phyloP scores from a whole-genome alignment of 64 coral and sea anemone species.

The Anthopleura sola region DNA sequence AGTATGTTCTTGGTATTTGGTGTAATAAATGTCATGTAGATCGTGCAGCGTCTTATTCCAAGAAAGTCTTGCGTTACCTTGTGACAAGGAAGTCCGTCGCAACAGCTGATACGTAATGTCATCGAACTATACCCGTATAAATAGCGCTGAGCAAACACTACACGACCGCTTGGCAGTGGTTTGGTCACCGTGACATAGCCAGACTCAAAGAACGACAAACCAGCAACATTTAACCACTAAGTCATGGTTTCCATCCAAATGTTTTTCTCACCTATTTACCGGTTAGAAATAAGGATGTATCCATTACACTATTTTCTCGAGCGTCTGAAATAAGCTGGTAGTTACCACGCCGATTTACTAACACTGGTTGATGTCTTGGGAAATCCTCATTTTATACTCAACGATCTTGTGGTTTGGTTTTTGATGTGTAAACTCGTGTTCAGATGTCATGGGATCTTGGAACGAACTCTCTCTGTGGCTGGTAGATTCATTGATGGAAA shows the following conservation, averaged over 20 bases:
- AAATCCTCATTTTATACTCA: neutral
- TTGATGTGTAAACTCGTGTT: neutral
- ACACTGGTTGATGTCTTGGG: neutral
- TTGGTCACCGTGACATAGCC: neutral
- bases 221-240: neutral
- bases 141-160: constrained; percentile 16
- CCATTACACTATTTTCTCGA: neutral
- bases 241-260: neutral
- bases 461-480: constrained; percentile 75
- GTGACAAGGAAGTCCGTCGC: neutral
- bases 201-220: neutral
- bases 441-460: constrained; percentile 67
- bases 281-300: neutral
- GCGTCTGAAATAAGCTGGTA: neutral
- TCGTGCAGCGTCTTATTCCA: neutral
- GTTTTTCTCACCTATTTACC: neutral
- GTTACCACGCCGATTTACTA: neutral
- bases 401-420: neutral
- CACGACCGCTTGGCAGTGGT: constrained; percentile 12
- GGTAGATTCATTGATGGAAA: constrained; percentile 74
- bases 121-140: neutral
- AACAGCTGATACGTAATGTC: constrained; percentile 24
- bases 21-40: neutral
- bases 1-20: neutral
- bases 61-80: neutral